phyloP scores from a whole-genome alignment of 1,140 invertebrate genomes.

The Asobara japonica region DNA sequence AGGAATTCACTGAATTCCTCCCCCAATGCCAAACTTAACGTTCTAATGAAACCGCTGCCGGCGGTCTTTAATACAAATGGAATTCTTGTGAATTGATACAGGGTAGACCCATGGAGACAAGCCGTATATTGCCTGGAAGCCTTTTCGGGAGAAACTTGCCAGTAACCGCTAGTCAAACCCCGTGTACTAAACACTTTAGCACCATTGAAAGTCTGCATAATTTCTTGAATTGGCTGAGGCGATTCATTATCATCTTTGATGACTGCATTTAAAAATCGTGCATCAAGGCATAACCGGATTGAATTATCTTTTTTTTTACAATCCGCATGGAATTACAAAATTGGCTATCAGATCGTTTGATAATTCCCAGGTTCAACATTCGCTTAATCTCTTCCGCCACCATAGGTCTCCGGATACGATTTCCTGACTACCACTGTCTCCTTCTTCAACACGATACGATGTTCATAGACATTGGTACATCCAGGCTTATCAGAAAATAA shows the following conservation, averaged over 20 bases:
- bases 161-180: not conserved
- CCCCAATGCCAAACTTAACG: not conserved
- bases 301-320: not conserved
- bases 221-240: not conserved
- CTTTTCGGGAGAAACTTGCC: not conserved
- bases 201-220: not conserved
- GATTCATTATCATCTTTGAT: slow-evolving; percentile 7
- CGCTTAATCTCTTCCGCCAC: slow-evolving; percentile 2
- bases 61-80: not conserved
- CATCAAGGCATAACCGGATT: not conserved
- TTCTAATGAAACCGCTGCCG: not conserved
- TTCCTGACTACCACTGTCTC: not conserved
- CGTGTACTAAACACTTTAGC: not conserved
- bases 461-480: not conserved
- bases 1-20: not conserved
- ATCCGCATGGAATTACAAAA: not conserved
- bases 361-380: not conserved
- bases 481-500: not conserved
- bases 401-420: not conserved
- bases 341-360: not conserved
- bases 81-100: not conserved
- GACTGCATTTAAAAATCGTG: not conserved
- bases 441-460: not conserved
- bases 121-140: not conserved
- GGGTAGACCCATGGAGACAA: not conserved